These are phyloP conservation scores for Ormyrus thymus DNA, from an alignment of 2,888 invertebrate genomes.

Conservation along the genomic window DNA sequence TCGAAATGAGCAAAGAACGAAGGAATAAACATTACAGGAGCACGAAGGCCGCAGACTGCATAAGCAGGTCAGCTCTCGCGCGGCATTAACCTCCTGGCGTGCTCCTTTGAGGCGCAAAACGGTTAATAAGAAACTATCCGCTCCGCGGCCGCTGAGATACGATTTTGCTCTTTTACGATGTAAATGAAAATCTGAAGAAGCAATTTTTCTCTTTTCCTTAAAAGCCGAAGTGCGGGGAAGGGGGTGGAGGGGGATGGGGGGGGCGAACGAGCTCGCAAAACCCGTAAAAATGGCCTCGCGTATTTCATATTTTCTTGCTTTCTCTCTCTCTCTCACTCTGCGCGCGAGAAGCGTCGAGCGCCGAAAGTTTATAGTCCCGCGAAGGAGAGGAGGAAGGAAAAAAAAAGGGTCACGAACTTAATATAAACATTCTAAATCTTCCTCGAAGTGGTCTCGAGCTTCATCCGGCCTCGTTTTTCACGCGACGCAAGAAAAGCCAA, in stretches of 20 bases:
- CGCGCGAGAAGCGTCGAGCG: background rate
- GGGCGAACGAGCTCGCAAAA: slow-evolving; percentile 10
- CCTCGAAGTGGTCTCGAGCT: slow-evolving; percentile 43
- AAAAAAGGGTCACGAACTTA: slow-evolving; percentile 44
- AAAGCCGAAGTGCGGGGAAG: background rate
- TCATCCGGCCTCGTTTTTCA: slow-evolving; percentile 46
- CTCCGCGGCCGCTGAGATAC: too few species aligned
- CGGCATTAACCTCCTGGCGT: background rate
- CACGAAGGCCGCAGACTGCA: too few species aligned
- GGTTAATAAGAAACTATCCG: background rate
- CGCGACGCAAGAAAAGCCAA: slow-evolving; percentile 15
- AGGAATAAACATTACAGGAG: background rate
- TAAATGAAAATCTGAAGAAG: slow-evolving; percentile 25
- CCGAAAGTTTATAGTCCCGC: slow-evolving; percentile 35
- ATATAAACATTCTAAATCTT: slow-evolving; percentile 56
- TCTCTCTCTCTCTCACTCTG: background rate
- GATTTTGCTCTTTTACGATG: slow-evolving; percentile 10
- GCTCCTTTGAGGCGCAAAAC: background rate
- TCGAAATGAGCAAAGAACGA: background rate
- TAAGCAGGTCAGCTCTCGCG: too few species aligned
- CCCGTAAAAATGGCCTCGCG: slow-evolving; percentile 24
- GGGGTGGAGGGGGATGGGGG: too few species aligned
- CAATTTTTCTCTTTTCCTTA: slow-evolving; percentile 10
- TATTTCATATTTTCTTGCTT: slow-evolving; percentile 34
- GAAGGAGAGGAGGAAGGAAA: background rate